A percentile compares a stretch with the other conserved stretches of the same genome.
Evolutionary conservation across 2,113 vertebrate species (phyloP).

Genomic region (Nothocercus nigrocapillus): DNA sequence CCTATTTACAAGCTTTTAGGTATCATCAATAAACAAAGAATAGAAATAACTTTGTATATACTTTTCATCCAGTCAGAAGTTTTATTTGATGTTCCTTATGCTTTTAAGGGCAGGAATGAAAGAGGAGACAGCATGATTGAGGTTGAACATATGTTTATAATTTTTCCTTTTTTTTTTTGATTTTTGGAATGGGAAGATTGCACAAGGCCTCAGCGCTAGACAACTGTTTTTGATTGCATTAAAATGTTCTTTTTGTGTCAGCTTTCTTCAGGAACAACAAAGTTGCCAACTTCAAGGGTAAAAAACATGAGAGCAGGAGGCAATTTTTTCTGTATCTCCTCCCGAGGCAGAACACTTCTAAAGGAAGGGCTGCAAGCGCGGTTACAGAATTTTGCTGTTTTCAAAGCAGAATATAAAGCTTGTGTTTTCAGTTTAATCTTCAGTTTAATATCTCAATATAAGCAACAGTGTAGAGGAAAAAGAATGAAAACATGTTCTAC

Average conservation of each 20-base stretch:
- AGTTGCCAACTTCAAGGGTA: background rate
- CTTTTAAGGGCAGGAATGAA: background rate
- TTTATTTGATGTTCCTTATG: background rate
- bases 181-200: background rate
- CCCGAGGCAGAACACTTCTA: background rate
- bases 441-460: background rate
- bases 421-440: background rate
- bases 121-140: background rate
- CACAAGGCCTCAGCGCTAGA: background rate
- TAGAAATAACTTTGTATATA: background rate
- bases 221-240: background rate
- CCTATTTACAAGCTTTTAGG: background rate
- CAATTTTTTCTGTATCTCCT: background rate
- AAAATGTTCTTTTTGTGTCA: background rate
- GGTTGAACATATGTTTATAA: background rate
- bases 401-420: background rate
- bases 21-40: background rate
- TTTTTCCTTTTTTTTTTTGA: background rate
- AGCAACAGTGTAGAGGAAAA: background rate
- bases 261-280: background rate
- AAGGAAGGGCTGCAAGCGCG: background rate
- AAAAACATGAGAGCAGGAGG: background rate
- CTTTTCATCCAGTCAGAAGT: background rate
- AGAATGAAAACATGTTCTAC: background rate
- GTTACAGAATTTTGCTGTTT: background rate